Conservation (phyloP, 1,140 invertebrate genomes). For the Heliconius melpomene region DNA sequence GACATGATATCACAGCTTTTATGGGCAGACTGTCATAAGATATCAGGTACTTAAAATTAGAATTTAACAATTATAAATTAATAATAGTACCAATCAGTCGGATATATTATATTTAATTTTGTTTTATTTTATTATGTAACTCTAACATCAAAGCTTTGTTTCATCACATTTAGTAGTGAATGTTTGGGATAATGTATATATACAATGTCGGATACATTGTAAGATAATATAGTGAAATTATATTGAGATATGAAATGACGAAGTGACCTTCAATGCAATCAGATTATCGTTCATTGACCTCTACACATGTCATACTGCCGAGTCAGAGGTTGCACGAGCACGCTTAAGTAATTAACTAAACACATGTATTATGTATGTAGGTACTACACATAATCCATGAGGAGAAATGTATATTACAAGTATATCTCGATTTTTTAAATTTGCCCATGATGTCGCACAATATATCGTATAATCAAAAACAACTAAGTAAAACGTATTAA, state of each 20-base stretch:
- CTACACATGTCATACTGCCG: constrained; percentile 59
- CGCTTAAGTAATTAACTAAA: constrained; percentile 44
- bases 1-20: too few relatives aligned
- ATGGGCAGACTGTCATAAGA: too few relatives aligned
- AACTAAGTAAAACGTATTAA: too few relatives aligned
- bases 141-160: too few relatives aligned
- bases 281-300: constrained; percentile 62
- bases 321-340: constrained; percentile 68
- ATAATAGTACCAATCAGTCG: too few relatives aligned
- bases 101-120: too few relatives aligned
- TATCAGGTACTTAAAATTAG: too few relatives aligned
- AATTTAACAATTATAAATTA: too few relatives aligned
- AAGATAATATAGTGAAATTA: constrained; percentile 37
- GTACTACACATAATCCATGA: background rate
- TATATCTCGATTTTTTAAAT: too few relatives aligned
- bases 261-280: constrained; percentile 54
- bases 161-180: background rate
- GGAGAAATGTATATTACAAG: background rate
- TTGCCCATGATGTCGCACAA: too few relatives aligned
- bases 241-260: constrained; percentile 41
- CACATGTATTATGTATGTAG: background rate
- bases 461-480: too few relatives aligned
- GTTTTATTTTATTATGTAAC: too few relatives aligned
- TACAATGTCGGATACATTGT: constrained; percentile 17
- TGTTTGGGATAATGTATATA: background rate